Evolutionary conservation across 2,888 invertebrate species (phyloP).

Genomic region (Halocaridina rubra): DNA sequence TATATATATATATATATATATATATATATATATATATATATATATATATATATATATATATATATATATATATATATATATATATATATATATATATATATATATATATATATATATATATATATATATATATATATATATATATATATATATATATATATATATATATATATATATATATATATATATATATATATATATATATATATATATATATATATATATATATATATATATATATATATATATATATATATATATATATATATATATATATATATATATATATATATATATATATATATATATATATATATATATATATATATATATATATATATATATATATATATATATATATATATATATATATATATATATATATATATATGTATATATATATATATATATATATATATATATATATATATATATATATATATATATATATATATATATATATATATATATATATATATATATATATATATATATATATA

Average conservation of each 20-base stretch:
- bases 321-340: constrained; percentile 12
- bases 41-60: not conserved
- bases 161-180: not conserved
- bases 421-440: not conserved
- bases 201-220: not conserved
- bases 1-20: not conserved
- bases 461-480: constrained; percentile 13
- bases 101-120: constrained; percentile 1
- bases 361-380: constrained; percentile 20
- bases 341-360: constrained; percentile 11
- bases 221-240: constrained; percentile 15
- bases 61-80: not conserved
- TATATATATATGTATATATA: not conserved
- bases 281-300: not conserved
- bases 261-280: constrained; percentile 6
- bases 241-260: constrained; percentile 12
- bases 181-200: not conserved
- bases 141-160: constrained; percentile 13
- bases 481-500: constrained; percentile 2
- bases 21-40: not conserved
- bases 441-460: constrained; percentile 1
- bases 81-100: not conserved
- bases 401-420: constrained; percentile 1
- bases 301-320: not conserved
- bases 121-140: constrained; percentile 14